Base-by-base conservation (phyloP, 1,140 invertebrate species). In the Oncopeltus fasciatus region DNA sequence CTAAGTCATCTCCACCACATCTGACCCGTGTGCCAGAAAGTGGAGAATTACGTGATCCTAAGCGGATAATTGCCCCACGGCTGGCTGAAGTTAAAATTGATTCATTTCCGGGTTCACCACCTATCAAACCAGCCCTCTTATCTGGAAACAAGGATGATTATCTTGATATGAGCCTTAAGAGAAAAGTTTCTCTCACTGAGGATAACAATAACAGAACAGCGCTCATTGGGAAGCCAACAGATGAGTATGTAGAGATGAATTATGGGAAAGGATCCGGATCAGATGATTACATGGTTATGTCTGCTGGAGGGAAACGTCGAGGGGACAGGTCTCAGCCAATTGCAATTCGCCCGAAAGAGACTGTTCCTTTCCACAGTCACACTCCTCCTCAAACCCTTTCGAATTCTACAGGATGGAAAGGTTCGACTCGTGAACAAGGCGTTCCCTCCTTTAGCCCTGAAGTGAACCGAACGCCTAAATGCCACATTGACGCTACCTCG, bases 231-330 rank as follows among this genome's bases (percentile, higher is more conserved):
- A 67, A 71, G 76, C 57, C 74, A 72, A n/a, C n/a, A n/a, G 80
- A 81, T 21, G 80, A 80, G 33, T 83, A 83, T 66, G 78, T 83
- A 1, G 80, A 82, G 63, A 84, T 83, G 81, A 71, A 66, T 61
- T 69, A 59, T 66, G 69, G 59, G 69, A 69, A 64, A 62, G 69
- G 66, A 64, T 58, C n/a, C 64, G 66, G 26, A 66, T 69, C 64
- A 65, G 31, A 33, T 18, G 72, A 74, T 64, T 75, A 75, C 65
- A 67, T 73, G 44, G 71, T 73, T 56, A 74, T 75, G 72, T 67
- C 68, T 12, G 47, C 66, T 0, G 68, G 65, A 31, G 68, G 31
- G 67, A 72, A 57, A 61, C 75, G 64, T 69, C 74, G 24, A 78
- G 76, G 59, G 58, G 65, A 63, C 57, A 71, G 75, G 59, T 81